These are phyloP conservation scores for Crocallis elinguaria DNA, from an alignment of 2,888 invertebrate genomes.

Conservation along the genomic window DNA sequence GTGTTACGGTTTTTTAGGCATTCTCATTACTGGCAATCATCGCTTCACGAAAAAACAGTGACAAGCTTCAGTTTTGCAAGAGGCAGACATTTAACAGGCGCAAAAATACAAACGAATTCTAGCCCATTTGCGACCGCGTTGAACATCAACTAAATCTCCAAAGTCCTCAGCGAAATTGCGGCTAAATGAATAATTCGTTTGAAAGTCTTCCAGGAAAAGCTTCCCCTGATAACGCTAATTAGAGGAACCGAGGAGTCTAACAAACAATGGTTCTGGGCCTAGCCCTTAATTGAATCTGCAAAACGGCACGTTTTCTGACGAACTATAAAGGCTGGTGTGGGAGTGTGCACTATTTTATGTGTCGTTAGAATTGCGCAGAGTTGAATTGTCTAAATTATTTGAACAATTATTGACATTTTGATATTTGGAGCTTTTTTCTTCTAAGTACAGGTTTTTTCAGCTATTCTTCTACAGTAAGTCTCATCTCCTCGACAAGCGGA, in stretches of 20 bases:
- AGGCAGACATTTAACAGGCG: too few relatives aligned
- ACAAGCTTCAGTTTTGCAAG: too few relatives aligned
- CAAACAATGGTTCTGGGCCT: conserved; percentile 49
- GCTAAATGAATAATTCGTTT: conserved; percentile 50
- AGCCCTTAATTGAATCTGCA: conserved; percentile 47
- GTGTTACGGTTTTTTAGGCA: too few relatives aligned
- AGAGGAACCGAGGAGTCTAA: conserved; percentile 49
- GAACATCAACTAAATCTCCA: conserved; percentile 35
- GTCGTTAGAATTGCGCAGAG: background rate
- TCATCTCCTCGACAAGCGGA: too few relatives aligned
- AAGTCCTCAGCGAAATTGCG: conserved; percentile 47
- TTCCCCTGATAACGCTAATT: conserved; percentile 64
- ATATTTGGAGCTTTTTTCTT: too few relatives aligned
- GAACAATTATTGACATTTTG: too few relatives aligned
- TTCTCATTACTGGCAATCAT: too few relatives aligned
- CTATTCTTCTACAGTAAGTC: too few relatives aligned
- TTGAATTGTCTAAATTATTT: background rate
- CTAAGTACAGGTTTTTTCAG: too few relatives aligned
- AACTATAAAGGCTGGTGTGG: conserved; percentile 44
- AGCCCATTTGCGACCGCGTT: conserved; percentile 10
- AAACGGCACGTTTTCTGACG: conserved; percentile 46
- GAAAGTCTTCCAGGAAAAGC: conserved; percentile 34
- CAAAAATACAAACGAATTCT: conserved; percentile 29
- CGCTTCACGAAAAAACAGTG: too few relatives aligned
- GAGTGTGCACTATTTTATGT: conserved; percentile 24